Conservation (phyloP, 1,140 invertebrate genomes). For the Apis mellifera region DNA sequence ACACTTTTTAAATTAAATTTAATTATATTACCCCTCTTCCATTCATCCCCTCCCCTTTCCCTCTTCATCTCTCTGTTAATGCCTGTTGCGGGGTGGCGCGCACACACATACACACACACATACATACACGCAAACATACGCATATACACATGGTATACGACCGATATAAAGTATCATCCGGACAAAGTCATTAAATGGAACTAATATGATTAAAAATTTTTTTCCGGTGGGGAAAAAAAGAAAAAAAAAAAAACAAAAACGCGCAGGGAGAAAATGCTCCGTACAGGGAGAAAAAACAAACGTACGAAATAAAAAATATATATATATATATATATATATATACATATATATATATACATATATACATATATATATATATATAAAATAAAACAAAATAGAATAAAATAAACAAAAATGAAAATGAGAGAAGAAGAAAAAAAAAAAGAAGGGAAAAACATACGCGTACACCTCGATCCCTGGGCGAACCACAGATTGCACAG, state of each 20-base stretch:
- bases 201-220: slow-evolving; percentile 59
- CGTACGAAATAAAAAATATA: background rate
- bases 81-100: background rate
- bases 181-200: slow-evolving; percentile 51
- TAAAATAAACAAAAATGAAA: background rate
- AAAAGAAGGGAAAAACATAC: too few relatives aligned
- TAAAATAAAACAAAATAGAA: too few relatives aligned
- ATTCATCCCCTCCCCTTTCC: background rate
- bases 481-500: slow-evolving; percentile 48
- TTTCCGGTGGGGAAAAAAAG: background rate
- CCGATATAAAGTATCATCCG: slow-evolving; percentile 41
- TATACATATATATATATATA: too few relatives aligned
- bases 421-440: background rate
- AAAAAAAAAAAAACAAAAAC: background rate
- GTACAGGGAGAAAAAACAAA: background rate
- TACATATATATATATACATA: too few relatives aligned
- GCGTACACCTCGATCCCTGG: background rate
- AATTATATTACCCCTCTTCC: slow-evolving; percentile 35
- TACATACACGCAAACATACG: rapidly evolving
- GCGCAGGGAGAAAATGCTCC: background rate
- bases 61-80: slow-evolving; percentile 22
- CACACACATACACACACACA: background rate
- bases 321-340: too few relatives aligned
- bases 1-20: slow-evolving; percentile 50
- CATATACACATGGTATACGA: background rate